Base-by-base conservation (phyloP, 92 coral and sea anemone genomes). In the Bergia sp. region DNA sequence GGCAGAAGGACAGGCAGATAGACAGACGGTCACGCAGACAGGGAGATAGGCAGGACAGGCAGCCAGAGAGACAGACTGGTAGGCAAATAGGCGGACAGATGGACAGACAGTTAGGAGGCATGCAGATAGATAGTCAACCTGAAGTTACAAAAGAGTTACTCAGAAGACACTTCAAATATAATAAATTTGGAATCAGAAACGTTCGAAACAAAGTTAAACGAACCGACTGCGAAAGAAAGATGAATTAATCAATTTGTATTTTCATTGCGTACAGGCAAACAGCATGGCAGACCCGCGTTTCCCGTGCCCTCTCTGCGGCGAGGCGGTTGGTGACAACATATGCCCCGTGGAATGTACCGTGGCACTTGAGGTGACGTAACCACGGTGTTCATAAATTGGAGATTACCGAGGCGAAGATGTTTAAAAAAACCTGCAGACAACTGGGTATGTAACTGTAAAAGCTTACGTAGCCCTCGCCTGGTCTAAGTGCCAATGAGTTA, bases 221-320 rank as follows among this genome's bases (percentile, higher is more conserved):
- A 29, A 29, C 29, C 53, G 8, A 8, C 8, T 15, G 5, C 3
- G 9, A 37, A 7, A 41, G 49, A 44, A 77, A 20, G 1, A 77
- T 18, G 55, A 18, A 5, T 4, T 9, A 41, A 1, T 42, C 18
- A 50, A 47, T 65, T 10, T 23, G 47, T 73, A 12, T 50, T 10
- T 0, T 5, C 29, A 72, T 38, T 42, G 41, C n/a, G 61, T 87
- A 12, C 91, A 96, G 99, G 98, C 94, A n/a, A 96, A 96, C 92
- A 91, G 95, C 72, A 85, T 96, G 93, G 98, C 96, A 5, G 99
- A 96, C 77, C 90, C 96, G 13, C 92, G 94, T 5, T 96, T 95
- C 53, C 96, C 96, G 8, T 96, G 99, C 78, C 99, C 99, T 3
- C 61, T 95, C 10, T 96, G 99, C 80, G 99, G 99, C 18, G 85